phyloP scores from a whole-genome alignment of 2,797 vertebrate genomes.

The Gobionotothen gibberifrons region DNA sequence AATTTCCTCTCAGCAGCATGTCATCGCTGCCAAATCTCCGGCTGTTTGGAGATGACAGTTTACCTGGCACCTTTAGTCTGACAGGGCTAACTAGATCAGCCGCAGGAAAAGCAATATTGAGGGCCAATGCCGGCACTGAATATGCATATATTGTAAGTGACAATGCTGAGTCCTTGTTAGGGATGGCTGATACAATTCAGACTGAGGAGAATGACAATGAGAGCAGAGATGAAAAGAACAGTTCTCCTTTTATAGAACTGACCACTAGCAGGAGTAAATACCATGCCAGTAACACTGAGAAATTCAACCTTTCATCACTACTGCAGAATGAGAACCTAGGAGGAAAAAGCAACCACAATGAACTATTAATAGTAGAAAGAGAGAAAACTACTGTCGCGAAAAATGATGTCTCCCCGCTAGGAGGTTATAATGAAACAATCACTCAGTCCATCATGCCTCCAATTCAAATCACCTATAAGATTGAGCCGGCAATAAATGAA shows the following conservation, averaged over 20 bases:
- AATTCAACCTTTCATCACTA: constrained; percentile 18
- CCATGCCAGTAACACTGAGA: not conserved
- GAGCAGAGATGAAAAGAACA: constrained; percentile 22
- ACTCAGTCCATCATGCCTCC: not conserved
- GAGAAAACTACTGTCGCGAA: constrained; percentile 5
- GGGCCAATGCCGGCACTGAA: not conserved
- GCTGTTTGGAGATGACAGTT: constrained; percentile 55
- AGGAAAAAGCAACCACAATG: constrained; percentile 17
- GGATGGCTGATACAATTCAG: constrained; percentile 27
- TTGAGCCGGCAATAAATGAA: constrained; percentile 11
- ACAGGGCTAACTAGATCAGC: constrained; percentile 48
- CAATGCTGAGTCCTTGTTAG: constrained; percentile 27
- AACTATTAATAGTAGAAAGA: not conserved
- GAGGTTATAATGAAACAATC: constrained; percentile 20
- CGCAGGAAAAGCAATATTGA: constrained; percentile 14
- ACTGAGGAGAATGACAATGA: constrained; percentile 9
- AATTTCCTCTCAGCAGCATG: constrained; percentile 51
- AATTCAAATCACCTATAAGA: constrained; percentile 11
- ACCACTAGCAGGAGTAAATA: constrained; percentile 7
- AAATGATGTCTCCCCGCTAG: constrained; percentile 20
- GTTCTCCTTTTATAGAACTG: constrained; percentile 4
- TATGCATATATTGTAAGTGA: constrained; percentile 35
- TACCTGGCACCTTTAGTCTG: constrained; percentile 46
- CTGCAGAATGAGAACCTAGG: constrained; percentile 17
- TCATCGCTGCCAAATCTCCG: constrained; percentile 48